These are phyloP conservation scores for Tipula helvola DNA, from an alignment of 2,888 invertebrate species.

Conservation along the genomic window DNA sequence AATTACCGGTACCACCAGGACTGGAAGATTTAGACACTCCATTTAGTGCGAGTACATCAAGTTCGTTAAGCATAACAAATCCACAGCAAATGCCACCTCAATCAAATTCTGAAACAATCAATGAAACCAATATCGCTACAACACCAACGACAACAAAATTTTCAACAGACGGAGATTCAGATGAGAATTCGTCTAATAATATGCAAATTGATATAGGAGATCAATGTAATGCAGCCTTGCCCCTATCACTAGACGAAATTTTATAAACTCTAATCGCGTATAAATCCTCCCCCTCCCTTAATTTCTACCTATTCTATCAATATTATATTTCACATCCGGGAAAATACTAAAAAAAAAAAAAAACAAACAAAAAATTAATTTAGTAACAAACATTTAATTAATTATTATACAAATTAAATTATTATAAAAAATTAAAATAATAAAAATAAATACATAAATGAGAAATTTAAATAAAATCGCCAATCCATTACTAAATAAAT, in stretches of 20 bases:
- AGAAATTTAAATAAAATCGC: not conserved
- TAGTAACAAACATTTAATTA: not conserved
- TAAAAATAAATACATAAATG: not conserved
- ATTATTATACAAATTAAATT: not conserved
- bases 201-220: conserved; percentile 9
- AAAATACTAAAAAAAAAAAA: not conserved
- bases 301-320: not conserved
- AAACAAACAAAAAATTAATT: not conserved
- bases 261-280: not conserved
- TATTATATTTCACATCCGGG: not conserved
- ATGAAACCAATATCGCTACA: not conserved
- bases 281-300: not conserved
- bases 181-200: not conserved
- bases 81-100: not conserved
- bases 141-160: not conserved
- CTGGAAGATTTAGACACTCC: conserved; percentile 57
- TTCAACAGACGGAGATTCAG: not conserved
- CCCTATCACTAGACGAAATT: not conserved
- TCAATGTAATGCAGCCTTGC: not conserved
- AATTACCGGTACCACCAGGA: conserved; percentile 66
- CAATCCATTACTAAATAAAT: not conserved
- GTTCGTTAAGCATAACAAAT: conserved; percentile 11
- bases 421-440: not conserved
- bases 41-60: conserved; percentile 29
- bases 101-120: not conserved